Base-by-base conservation (phyloP, 2,888 invertebrate genomes). In the Athetis lepigone region DNA sequence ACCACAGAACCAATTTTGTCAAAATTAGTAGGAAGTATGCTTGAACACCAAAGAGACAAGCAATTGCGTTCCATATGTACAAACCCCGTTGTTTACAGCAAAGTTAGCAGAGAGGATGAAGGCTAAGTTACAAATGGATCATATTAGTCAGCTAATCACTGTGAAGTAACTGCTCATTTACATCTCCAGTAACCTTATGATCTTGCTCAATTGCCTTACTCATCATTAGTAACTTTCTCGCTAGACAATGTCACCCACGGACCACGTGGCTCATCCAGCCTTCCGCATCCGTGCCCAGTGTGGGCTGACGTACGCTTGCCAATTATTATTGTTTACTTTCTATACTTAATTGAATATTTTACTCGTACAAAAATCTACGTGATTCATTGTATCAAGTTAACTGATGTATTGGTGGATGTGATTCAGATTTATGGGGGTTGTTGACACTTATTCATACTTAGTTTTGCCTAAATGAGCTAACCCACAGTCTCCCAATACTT, bases 321-420 rank as follows among this genome's bases (percentile, higher is more conserved):
- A 89, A 93, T 70, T 86, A 87, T 87, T 86, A 88, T 88, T 89
- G 88, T 89, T 89, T 88, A 90, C 93, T 93, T 94, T 93, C 92
- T 92, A 92, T 85, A 77, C 78, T 79, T 89, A 89, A 92, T 90
- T 89, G 86, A 84, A 85, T 85, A 88, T 85, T 87, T 47, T 81
- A 84, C 79, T 50, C 65, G 63, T 75, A 78, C 77, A 81, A 81
- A 84, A 80, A 73, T 77, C 79, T 78, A 70, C 67, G 76, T 88
- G 85, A 88, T 81, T 88, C 87, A 87, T 79, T 21, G 43, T 46
- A 13, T 64, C 40, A 36, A 23, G 42, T 46, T 59, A 46, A 33
- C 18, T 65, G 13, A 50, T 27, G 16, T 37, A 42, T 61, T 19
- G 23, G 42, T 59, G 11, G 9, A 51, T 27, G n/a, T 63, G 59